These are phyloP conservation scores for Dolichopus griseipennis DNA, from an alignment of 2,888 invertebrate genomes.

Conservation along the genomic window DNA sequence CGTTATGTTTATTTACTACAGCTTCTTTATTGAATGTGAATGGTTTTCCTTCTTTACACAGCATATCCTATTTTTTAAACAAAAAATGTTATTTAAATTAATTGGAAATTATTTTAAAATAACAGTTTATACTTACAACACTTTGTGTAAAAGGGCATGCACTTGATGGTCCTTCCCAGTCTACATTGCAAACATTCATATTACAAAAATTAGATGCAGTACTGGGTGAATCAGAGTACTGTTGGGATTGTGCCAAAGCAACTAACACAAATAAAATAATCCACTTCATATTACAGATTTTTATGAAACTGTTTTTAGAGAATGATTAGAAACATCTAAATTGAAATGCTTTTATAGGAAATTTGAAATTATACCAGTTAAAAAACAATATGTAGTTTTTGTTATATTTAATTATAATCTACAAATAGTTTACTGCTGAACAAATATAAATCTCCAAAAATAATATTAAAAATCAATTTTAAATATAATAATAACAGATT, in stretches of 20 bases:
- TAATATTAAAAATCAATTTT: no score
- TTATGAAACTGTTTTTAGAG: no score
- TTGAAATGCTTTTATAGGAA: no score
- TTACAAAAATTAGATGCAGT: background rate
- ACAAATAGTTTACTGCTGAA: no score
- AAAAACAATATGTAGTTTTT: no score
- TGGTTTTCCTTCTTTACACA: background rate
- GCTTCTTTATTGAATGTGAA: background rate
- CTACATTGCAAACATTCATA: background rate
- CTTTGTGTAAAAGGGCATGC: background rate
- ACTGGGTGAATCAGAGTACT: background rate
- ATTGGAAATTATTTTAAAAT: no score
- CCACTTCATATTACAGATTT: background rate
- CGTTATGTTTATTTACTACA: background rate
- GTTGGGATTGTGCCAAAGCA: background rate
- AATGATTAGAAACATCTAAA: no score
- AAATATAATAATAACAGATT: no score
- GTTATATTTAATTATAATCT: no score
- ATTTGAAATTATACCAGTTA: no score
- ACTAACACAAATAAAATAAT: background rate
- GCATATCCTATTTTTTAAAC: background rate
- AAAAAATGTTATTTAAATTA: background rate
- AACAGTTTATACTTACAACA: background rate
- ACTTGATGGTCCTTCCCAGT: background rate
- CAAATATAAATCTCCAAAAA: no score